phyloP scores from a whole-genome alignment of 2,888 invertebrate genomes.

The Idaea dimidiata region DNA sequence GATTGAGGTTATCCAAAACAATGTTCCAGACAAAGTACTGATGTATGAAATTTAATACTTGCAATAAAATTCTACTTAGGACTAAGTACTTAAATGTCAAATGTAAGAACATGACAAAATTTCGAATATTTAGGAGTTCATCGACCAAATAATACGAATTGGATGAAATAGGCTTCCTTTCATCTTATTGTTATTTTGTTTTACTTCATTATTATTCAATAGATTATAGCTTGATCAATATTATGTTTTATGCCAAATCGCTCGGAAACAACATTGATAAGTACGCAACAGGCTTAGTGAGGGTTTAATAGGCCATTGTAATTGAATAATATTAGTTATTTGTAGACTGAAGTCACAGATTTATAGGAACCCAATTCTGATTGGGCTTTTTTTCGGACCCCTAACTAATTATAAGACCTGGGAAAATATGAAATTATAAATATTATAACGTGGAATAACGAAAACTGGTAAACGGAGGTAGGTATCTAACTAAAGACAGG shows the following conservation, averaged over 20 bases:
- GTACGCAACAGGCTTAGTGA: background rate
- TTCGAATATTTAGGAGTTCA: background rate
- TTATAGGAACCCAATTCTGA: no score
- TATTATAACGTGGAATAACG: no score
- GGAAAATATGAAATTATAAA: no score
- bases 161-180: background rate
- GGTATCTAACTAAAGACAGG: background rate
- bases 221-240: background rate
- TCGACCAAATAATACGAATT: background rate
- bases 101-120: background rate
- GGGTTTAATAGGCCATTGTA: background rate
- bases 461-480: no score
- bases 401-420: no score
- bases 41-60: background rate
- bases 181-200: background rate
- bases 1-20: slow-evolving; percentile 2
- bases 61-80: no score
- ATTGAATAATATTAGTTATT: background rate
- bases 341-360: no score
- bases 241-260: background rate
- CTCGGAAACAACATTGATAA: background rate
- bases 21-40: background rate
- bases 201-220: background rate
- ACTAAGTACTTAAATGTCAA: background rate
- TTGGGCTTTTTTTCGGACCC: no score